Conservation (phyloP, 2,113 vertebrate species). For the Sapajus apella region DNA sequence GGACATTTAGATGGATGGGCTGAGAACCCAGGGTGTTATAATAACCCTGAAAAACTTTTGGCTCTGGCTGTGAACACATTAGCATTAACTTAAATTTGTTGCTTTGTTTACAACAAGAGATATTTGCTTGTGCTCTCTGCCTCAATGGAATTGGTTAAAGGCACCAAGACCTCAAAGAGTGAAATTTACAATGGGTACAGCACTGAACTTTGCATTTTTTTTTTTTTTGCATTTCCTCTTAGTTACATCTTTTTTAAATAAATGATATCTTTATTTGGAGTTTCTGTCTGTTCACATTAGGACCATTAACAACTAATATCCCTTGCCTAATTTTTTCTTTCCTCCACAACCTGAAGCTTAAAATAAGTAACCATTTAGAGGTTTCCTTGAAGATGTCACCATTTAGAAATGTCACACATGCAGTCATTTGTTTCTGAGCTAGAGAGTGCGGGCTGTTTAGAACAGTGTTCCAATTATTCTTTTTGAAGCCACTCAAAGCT, state of each 20-base stretch:
- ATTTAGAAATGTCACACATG: conserved; percentile 60
- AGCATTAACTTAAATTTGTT: conserved; percentile 83
- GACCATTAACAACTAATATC: conserved; percentile 6
- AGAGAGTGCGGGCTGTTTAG: not conserved
- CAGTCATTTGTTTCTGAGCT: conserved; percentile 35
- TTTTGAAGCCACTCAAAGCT: conserved; percentile 58
- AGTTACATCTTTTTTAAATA: conserved; percentile 19
- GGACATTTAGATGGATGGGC: conserved; percentile 82
- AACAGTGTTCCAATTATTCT: conserved; percentile 56
- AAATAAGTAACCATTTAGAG: not conserved
- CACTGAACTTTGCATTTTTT: fast-evolving
- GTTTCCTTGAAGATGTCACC: conserved; percentile 52
- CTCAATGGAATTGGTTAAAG: conserved; percentile 54
- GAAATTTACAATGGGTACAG: not conserved
- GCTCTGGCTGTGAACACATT: conserved; percentile 80
- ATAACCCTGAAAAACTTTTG: conserved; percentile 83
- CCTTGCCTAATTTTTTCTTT: not conserved
- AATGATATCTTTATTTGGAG: not conserved
- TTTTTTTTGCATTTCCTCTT: not conserved
- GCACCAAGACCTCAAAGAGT: conserved; percentile 35
- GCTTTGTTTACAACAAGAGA: conserved; percentile 81
- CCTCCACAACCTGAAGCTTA: conserved; percentile 18
- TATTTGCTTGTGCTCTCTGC: conserved; percentile 72
- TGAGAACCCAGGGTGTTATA: conserved; percentile 79
- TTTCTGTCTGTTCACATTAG: not conserved